Evolutionary conservation across 1,140 invertebrate genomes (phyloP).

Genomic region (Drosophila parvula): DNA sequence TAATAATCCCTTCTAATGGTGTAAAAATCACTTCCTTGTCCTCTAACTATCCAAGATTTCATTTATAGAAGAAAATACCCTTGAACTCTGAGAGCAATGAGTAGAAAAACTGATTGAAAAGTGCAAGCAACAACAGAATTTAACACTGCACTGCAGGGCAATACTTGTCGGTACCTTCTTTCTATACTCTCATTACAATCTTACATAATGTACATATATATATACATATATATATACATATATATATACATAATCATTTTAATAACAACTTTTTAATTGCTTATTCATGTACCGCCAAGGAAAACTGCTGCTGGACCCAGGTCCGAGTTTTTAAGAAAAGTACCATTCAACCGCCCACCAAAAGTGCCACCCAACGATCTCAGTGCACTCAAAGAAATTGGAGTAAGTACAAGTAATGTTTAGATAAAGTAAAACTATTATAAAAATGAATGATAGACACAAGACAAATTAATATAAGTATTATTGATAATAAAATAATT

Average conservation of each 20-base stretch:
- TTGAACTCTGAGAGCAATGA: neutral
- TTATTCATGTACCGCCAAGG: slow-evolving; percentile 73
- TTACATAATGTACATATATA: slow-evolving; percentile 53
- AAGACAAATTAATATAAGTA: too few relatives aligned
- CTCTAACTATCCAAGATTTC: neutral
- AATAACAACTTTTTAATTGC: slow-evolving; percentile 83
- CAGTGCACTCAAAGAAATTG: neutral
- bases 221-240: neutral
- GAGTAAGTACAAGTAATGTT: neutral
- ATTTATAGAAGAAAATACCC: neutral
- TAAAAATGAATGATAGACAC: neutral
- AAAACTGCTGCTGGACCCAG: slow-evolving; percentile 37
- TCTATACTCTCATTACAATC: slow-evolving; percentile 64
- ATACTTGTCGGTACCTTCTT: slow-evolving; percentile 26
- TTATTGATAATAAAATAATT: too few relatives aligned
- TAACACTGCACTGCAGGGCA: slow-evolving; percentile 17
- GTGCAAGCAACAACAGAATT: slow-evolving; percentile 16
- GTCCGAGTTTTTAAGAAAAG: slow-evolving; percentile 23
- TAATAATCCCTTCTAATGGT: neutral
- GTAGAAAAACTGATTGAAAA: slow-evolving; percentile 46
- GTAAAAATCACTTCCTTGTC: neutral
- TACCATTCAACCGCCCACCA: slow-evolving; percentile 15
- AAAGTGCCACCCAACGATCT: slow-evolving; percentile 9
- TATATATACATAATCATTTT: slow-evolving; percentile 57
- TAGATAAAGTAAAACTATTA: neutral